Evolutionary conservation across 2,797 vertebrate genomes (phyloP).

Genomic region (Dryobates pubescens): DNA sequence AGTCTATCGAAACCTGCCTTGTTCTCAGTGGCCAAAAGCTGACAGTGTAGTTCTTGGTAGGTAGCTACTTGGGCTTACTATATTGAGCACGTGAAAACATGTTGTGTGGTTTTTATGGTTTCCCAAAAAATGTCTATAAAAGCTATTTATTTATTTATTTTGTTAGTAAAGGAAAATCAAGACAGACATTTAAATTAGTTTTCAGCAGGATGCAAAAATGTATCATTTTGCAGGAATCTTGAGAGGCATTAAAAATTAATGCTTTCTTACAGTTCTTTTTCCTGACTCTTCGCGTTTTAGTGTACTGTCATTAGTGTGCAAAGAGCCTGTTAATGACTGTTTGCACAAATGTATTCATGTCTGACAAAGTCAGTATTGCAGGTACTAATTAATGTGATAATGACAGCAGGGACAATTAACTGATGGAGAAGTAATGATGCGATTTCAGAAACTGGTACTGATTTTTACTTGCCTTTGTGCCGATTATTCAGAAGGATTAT

Average conservation of each 20-base stretch:
- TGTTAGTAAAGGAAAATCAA: no score
- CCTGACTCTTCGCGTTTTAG: background rate
- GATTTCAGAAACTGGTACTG: constrained; percentile 41
- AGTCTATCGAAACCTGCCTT: constrained; percentile 92
- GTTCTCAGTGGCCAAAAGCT: constrained; percentile 92
- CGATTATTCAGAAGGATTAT: constrained; percentile 21
- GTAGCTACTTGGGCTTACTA: constrained; percentile 8
- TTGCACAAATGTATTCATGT: constrained; percentile 54
- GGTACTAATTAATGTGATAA: constrained; percentile 63
- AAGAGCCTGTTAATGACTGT: constrained; percentile 53
- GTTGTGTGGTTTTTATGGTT: background rate
- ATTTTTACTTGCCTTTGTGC: constrained; percentile 39
- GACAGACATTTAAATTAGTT: no score
- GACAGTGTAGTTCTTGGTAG: constrained; percentile 95
- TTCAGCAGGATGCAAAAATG: background rate
- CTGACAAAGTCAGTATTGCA: constrained; percentile 53
- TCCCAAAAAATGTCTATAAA: background rate
- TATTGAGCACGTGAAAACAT: background rate
- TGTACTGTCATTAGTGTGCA: constrained; percentile 36
- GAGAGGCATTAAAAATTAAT: constrained; percentile 9
- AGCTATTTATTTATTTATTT: background rate
- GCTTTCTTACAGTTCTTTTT: constrained; percentile 21
- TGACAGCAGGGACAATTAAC: constrained; percentile 60
- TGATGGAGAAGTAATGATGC: constrained; percentile 53
- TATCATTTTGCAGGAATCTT: background rate